Percentiles rank a stretch among this genome's conserved stretches.
Conservation (phyloP, 1,140 invertebrate genomes). For the Zaprionus ghesquierei region DNA sequence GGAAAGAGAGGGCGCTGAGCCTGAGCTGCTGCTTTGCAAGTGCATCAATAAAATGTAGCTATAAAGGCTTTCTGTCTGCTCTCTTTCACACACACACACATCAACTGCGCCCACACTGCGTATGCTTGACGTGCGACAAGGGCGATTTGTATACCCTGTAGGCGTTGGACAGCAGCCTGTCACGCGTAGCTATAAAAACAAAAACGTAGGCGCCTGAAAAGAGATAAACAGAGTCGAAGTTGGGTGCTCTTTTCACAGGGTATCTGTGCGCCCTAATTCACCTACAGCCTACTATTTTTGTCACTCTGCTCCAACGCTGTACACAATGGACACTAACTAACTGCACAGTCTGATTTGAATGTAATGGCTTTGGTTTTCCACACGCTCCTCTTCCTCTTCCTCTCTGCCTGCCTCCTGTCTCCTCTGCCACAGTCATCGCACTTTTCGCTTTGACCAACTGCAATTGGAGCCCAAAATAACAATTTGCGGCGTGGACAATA, state of each 20-base stretch:
- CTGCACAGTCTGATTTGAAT: slow-evolving; percentile 74
- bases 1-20: slow-evolving; percentile 1
- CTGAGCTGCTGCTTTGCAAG: slow-evolving; percentile 19
- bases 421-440: not conserved
- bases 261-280: not conserved
- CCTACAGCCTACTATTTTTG: not conserved
- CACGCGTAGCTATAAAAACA: not conserved
- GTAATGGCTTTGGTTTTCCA: slow-evolving; percentile 62
- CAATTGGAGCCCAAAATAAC: slow-evolving; percentile 39
- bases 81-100: slow-evolving; percentile 30
- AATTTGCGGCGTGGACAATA: slow-evolving; percentile 32
- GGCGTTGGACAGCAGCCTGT: not conserved
- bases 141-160: slow-evolving; percentile 3
- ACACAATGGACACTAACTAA: slow-evolving; percentile 78
- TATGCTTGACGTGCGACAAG: slow-evolving; percentile 51
- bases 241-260: too few species aligned
- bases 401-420: not conserved
- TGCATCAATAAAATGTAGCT: slow-evolving; percentile 69
- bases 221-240: too few species aligned
- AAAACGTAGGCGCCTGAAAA: too few species aligned
- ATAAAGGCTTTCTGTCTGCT: slow-evolving; percentile 45
- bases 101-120: slow-evolving; percentile 50
- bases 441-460: slow-evolving; percentile 39
- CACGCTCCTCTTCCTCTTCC: not conserved
- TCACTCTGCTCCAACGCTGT: not conserved